Base-by-base conservation (phyloP, 2,888 invertebrate species). In the Pammene fasciana region DNA sequence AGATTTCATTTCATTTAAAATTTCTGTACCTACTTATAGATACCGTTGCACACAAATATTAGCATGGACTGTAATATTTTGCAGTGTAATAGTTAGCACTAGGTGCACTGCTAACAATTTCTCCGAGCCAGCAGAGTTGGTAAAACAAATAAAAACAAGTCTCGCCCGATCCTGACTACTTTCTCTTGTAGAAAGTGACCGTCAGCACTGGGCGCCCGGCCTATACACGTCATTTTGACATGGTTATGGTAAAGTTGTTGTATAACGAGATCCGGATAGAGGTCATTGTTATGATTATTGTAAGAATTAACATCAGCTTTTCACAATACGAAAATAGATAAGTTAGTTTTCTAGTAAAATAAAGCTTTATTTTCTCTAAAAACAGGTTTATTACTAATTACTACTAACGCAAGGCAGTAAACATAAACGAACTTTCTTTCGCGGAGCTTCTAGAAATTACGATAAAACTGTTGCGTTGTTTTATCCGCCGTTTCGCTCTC, bases 101-200 rank as follows among this genome's bases (percentile, higher is more conserved):
- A 26, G 26, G 26, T 26, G 59, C 56, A 16, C 11, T 71, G 66
- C 75, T 77, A 77, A 79, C 73, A 72, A 78, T 78, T 75, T 76
- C 68, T 70, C 76, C 76, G 70, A 67, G 72, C 65, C 68, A 76
- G 68, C 72, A 73, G 73, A 74, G 74, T 75, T 75, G 78, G 77
- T 77, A 84, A 81, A 83, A 82, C 76, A 86, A 86, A 85, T 77
- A 86, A 82, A 80, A 82, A 79, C 79, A 82, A 74, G 75, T 79
- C 82, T 82, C 79, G 79, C 81, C 78, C 78, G 80, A 79, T 75
- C 74, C 76, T 76, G 76, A 81, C 84, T 82, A 92, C 92, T 92
- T 92, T 92, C 92, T 84, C 88, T 71, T 74, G 82, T 87, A 87
- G 92, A 92, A 92, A 92, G 92, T 92, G 89, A 88, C 88, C 88